Percentiles rank a stretch among this genome's conserved stretches.
Conservation (phyloP, 2,888 invertebrate species). For the Phragmatobia fuliginosa region DNA sequence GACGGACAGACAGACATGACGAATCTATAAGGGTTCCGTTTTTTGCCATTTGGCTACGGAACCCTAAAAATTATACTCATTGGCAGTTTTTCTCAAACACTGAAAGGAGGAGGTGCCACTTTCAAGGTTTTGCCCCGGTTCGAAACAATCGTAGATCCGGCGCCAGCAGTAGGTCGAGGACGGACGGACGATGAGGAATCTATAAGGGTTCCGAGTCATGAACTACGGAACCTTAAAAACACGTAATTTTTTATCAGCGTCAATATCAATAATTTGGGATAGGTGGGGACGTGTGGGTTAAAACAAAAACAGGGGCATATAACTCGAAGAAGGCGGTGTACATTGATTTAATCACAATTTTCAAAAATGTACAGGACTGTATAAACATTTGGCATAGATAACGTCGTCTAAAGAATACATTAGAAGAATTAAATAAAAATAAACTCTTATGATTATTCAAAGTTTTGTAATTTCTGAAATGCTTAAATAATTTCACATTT, state of each 20-base stretch:
- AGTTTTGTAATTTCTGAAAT: slow-evolving; percentile 73
- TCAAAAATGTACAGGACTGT: slow-evolving; percentile 70
- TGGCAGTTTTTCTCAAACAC: too few relatives aligned
- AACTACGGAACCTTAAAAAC: too few relatives aligned
- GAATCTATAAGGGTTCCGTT: too few relatives aligned
- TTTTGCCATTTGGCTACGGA: too few relatives aligned
- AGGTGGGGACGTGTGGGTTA: slow-evolving; percentile 2
- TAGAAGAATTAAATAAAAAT: slow-evolving; percentile 70
- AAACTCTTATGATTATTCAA: slow-evolving; percentile 72
- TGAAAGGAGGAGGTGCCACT: too few relatives aligned
- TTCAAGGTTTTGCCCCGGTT: too few relatives aligned
- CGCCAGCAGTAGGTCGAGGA: too few relatives aligned
- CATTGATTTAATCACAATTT: slow-evolving; percentile 72
- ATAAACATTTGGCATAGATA: slow-evolving; percentile 82
- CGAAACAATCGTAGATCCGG: too few relatives aligned
- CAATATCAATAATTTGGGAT: background rate
- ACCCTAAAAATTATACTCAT: too few relatives aligned
- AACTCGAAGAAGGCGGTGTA: slow-evolving; percentile 62
- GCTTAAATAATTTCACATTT: slow-evolving; percentile 69
- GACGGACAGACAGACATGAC: too few relatives aligned
- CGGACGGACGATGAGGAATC: too few relatives aligned
- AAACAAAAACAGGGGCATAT: slow-evolving; percentile 45
- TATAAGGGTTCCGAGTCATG: too few relatives aligned
- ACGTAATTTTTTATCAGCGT: background rate
- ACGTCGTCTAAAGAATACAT: slow-evolving; percentile 69